phyloP scores from a whole-genome alignment of 2,113 vertebrate genomes.

The Dipodomys spectabilis region DNA sequence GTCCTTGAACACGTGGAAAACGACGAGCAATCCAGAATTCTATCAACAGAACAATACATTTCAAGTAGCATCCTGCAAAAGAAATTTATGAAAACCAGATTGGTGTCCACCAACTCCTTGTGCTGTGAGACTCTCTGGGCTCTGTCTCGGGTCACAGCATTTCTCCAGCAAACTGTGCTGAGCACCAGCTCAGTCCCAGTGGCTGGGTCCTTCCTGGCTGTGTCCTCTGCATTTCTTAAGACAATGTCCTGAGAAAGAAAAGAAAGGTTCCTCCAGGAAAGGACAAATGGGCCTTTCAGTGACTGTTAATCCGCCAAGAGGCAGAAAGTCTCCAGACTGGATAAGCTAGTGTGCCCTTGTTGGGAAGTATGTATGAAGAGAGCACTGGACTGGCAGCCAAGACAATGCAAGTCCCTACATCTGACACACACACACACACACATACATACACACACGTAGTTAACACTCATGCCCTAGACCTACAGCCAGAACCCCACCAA shows the following conservation, averaged over 20 bases:
- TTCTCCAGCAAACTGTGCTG: fast-evolving
- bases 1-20: background rate
- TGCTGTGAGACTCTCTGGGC: fast-evolving
- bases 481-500: background rate
- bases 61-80: background rate
- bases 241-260: background rate
- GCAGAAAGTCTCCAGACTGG: too few species aligned
- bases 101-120: background rate
- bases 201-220: background rate
- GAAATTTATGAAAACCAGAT: background rate
- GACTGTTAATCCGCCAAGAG: background rate
- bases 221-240: background rate
- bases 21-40: background rate
- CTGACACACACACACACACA: background rate
- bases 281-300: background rate
- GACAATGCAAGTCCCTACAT: background rate
- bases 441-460: background rate
- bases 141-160: background rate
- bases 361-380: background rate
- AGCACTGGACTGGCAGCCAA: background rate
- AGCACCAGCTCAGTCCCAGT: background rate
- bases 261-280: background rate
- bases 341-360: background rate
- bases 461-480: background rate
- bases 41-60: background rate